A percentile compares a stretch with the other conserved stretches of the same genome.
Evolutionary conservation across 2,888 invertebrate species (phyloP).

Genomic region (Euclidia mi): DNA sequence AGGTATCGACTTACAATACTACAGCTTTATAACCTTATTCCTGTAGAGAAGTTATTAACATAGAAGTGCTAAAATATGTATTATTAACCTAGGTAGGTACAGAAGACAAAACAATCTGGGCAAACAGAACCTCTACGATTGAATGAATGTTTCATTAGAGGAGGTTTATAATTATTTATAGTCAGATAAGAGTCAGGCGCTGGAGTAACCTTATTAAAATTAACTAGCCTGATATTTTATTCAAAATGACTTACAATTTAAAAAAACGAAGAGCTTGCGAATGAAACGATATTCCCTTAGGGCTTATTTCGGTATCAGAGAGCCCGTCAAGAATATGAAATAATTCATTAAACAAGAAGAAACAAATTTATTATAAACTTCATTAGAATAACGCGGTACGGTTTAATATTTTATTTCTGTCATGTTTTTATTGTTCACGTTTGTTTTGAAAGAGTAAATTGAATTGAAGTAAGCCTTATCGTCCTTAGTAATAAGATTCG

Average conservation of each 20-base stretch:
- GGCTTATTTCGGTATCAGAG: constrained; percentile 40
- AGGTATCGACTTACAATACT: too few species aligned
- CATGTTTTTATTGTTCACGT: background rate
- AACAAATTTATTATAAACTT: constrained; percentile 51
- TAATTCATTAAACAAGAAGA: constrained; percentile 49
- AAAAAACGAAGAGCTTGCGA: constrained; percentile 38
- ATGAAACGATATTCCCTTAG: constrained; percentile 45
- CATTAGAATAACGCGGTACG: constrained; percentile 18
- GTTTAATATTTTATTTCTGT: constrained; percentile 24
- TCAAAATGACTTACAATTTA: constrained; percentile 45
- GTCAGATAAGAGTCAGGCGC: constrained; percentile 38
- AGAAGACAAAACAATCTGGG: too few species aligned
- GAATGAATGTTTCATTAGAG: background rate
- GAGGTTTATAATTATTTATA: constrained; percentile 40
- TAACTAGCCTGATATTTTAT: constrained; percentile 55
- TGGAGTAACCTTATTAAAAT: constrained; percentile 53
- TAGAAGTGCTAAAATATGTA: too few species aligned
- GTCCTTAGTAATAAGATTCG: too few species aligned
- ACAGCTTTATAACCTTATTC: too few species aligned
- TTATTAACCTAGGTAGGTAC: too few species aligned
- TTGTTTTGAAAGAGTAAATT: too few species aligned
- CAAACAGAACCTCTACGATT: too few species aligned
- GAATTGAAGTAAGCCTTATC: too few species aligned
- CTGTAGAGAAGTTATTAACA: too few species aligned
- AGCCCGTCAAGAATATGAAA: constrained; percentile 48